A percentile compares a stretch with the other conserved stretches of the same genome.
These are phyloP conservation scores for Ryuthela nishihirai DNA, from an alignment of 2,888 invertebrate genomes.

Conservation along the genomic window DNA sequence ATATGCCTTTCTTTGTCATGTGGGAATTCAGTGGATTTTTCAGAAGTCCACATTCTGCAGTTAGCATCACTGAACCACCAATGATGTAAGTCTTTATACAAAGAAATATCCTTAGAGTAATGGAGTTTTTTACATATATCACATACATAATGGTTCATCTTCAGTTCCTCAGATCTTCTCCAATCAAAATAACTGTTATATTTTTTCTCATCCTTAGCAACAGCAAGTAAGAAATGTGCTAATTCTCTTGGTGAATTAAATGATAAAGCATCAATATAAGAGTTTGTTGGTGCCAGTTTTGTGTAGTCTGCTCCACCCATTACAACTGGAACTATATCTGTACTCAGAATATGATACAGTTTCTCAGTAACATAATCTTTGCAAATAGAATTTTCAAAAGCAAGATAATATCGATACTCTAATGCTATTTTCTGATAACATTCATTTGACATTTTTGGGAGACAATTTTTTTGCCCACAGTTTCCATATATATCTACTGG, in stretches of 20 bases:
- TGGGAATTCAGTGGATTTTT: too few species aligned
- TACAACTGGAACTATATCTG: slow-evolving; percentile 41
- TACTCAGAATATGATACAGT: slow-evolving; percentile 48
- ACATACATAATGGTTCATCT: slow-evolving; percentile 27
- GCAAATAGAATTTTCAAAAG: slow-evolving; percentile 52
- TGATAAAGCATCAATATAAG: slow-evolving; percentile 41
- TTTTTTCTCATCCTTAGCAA: slow-evolving; percentile 34
- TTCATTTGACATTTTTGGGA: slow-evolving; percentile 44
- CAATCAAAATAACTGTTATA: slow-evolving; percentile 38
- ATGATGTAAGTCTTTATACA: slow-evolving; percentile 4
- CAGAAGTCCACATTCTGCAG: slow-evolving; percentile 21
- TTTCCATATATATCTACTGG: slow-evolving; percentile 51
- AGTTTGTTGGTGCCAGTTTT: slow-evolving; percentile 38
- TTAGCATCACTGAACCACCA: slow-evolving; percentile 41
- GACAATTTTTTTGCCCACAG: slow-evolving; percentile 48
- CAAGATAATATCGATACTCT: slow-evolving; percentile 49
- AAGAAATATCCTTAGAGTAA: slow-evolving; percentile 2
- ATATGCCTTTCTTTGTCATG: too few species aligned
- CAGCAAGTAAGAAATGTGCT: slow-evolving; percentile 20
- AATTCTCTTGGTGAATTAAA: slow-evolving; percentile 34
- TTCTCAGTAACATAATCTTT: slow-evolving; percentile 52
- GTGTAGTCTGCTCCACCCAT: slow-evolving; percentile 42
- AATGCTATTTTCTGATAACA: slow-evolving; percentile 49
- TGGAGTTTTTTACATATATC: slow-evolving; percentile 37
- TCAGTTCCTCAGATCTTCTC: slow-evolving; percentile 24